Evolutionary conservation across 2,797 vertebrate species (phyloP).

Genomic region (Tragopan temminckii): DNA sequence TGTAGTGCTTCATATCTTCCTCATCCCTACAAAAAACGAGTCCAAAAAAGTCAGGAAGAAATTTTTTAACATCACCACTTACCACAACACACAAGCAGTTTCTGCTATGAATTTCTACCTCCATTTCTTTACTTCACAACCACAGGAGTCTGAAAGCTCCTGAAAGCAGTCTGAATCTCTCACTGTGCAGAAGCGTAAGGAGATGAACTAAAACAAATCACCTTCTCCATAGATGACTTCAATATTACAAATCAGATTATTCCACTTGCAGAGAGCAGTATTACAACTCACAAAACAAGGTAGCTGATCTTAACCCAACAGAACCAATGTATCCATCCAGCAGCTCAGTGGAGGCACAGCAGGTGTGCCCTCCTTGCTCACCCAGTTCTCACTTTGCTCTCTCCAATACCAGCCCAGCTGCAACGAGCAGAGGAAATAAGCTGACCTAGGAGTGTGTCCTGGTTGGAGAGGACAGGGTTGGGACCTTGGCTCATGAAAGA

Average conservation of each 20-base stretch:
- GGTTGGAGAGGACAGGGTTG: no score
- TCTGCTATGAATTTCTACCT: not conserved
- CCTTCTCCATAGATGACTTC: not conserved
- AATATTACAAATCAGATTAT: not conserved
- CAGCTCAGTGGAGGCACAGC: not conserved
- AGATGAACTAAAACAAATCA: not conserved
- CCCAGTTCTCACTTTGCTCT: not conserved
- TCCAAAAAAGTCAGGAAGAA: not conserved
- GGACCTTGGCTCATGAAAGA: not conserved
- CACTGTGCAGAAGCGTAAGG: not conserved
- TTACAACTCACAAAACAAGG: not conserved
- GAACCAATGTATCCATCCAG: fast-evolving
- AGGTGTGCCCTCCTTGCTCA: fast-evolving
- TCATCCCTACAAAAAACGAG: not conserved
- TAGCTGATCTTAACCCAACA: not conserved
- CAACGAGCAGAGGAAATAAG: not conserved
- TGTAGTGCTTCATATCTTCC: not conserved
- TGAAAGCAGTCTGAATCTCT: not conserved
- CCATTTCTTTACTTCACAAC: not conserved
- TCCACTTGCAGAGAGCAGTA: not conserved
- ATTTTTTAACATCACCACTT: not conserved
- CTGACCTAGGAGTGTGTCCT: not conserved
- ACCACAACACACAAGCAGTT: not conserved
- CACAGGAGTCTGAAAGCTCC: not conserved
- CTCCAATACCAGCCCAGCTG: not conserved